A percentile compares a stretch with the other conserved stretches of the same genome.
Conservation (phyloP, 2,888 invertebrate genomes). For the Catonia carolina region DNA sequence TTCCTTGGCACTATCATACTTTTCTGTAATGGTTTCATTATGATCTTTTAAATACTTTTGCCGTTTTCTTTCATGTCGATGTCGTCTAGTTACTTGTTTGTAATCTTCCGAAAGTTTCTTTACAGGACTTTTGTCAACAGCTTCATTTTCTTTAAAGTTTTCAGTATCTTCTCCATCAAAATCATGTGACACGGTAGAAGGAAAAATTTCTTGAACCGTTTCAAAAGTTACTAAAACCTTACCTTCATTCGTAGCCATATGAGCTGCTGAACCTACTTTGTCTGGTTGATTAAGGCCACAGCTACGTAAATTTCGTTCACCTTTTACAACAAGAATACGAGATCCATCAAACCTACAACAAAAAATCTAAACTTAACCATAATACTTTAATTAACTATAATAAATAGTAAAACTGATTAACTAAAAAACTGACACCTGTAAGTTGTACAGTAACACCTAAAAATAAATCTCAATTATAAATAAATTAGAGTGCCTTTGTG, state of each 20-base stretch:
- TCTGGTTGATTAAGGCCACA: constrained; percentile 66
- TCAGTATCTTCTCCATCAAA: constrained; percentile 23
- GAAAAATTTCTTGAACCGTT: constrained; percentile 44
- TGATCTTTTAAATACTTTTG: constrained; percentile 13
- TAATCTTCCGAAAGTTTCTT: neutral
- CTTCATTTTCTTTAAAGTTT: constrained; percentile 26
- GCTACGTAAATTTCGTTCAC: constrained; percentile 66
- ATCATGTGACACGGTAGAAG: constrained; percentile 37
- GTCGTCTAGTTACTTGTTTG: neutral
- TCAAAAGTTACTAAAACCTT: constrained; percentile 55
- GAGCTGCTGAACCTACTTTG: constrained; percentile 53
- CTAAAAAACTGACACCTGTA: too few species aligned
- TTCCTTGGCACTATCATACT: neutral
- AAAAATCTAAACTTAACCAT: constrained; percentile 6
- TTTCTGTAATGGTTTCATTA: too few species aligned
- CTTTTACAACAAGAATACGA: constrained; percentile 72
- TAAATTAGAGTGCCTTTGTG: too few species aligned
- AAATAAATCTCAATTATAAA: too few species aligned
- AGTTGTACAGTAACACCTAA: too few species aligned
- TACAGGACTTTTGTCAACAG: constrained; percentile 29
- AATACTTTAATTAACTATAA: neutral
- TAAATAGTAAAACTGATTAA: neutral
- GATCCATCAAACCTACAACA: constrained; percentile 54
- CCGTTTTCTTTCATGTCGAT: constrained; percentile 6
- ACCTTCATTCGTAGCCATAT: constrained; percentile 53